phyloP scores from a whole-genome alignment of 2,113 vertebrate species.

The Nyctereutes procyonoides region DNA sequence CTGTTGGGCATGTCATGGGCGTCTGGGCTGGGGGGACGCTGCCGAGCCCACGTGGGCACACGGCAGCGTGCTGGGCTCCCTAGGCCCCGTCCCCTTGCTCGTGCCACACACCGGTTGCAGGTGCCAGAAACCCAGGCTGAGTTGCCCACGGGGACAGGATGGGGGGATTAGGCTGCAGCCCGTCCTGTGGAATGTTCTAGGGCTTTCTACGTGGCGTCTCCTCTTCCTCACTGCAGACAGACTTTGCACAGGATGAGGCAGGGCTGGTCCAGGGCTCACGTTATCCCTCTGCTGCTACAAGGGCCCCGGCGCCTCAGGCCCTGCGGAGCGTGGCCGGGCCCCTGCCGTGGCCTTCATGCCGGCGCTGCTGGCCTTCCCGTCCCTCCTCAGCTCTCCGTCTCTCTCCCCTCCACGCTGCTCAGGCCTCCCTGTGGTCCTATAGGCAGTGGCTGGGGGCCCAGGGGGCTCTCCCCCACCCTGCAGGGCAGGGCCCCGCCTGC shows the following conservation, averaged over 20 bases:
- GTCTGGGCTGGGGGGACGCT: background rate
- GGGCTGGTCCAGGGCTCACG: background rate
- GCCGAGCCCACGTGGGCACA: rapidly evolving
- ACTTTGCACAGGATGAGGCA: background rate
- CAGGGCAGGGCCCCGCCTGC: too few species aligned
- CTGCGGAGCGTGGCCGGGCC: background rate
- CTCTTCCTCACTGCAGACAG: too few species aligned
- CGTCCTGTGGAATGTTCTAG: background rate
- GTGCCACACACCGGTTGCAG: rapidly evolving
- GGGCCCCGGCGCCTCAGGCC: background rate
- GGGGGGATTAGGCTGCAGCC: rapidly evolving
- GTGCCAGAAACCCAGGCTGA: too few species aligned
- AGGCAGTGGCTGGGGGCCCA: too few species aligned
- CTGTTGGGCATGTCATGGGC: rapidly evolving
- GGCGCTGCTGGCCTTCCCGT: background rate
- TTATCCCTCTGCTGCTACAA: too few species aligned
- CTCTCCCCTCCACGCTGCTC: background rate
- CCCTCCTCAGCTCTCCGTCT: background rate
- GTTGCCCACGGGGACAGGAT: background rate
- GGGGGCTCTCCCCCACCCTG: background rate
- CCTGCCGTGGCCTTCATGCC: too few species aligned
- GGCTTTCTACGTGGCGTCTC: rapidly evolving
- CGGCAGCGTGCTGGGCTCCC: rapidly evolving
- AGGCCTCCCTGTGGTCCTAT: background rate
- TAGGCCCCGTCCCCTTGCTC: too few species aligned